A percentile compares a stretch with the other conserved stretches of the same genome.
Evolutionary conservation across 2,888 invertebrate species (phyloP).

Genomic region (Ectropis crepuscularia): DNA sequence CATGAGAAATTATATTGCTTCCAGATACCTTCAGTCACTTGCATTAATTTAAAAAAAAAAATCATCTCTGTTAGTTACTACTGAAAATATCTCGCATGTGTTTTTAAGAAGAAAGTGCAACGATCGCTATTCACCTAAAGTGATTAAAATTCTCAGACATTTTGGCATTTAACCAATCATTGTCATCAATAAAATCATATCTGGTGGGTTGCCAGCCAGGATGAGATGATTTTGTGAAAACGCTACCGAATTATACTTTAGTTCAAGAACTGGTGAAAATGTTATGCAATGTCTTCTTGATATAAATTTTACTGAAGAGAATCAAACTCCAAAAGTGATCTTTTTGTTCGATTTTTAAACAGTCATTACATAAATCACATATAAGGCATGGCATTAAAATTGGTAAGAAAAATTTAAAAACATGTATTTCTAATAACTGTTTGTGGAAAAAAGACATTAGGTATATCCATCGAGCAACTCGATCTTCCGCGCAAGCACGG

Average conservation of each 20-base stretch:
- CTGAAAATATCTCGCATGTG: not conserved
- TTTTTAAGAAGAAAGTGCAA: slow-evolving; percentile 32
- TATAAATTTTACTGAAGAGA: no score
- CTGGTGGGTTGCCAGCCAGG: slow-evolving; percentile 30
- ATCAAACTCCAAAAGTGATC: no score
- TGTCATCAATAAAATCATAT: slow-evolving; percentile 42
- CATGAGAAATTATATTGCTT: not conserved
- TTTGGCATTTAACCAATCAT: slow-evolving; percentile 58
- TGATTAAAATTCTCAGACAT: slow-evolving; percentile 62
- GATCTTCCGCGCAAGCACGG: no score
- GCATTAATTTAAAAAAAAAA: not conserved
- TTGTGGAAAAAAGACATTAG: no score
- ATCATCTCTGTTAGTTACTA: not conserved
- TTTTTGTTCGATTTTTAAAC: no score
- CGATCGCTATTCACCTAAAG: slow-evolving; percentile 36
- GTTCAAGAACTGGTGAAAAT: no score
- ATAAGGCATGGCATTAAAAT: no score
- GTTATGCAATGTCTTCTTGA: no score
- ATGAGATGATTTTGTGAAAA: slow-evolving; percentile 32
- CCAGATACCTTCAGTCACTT: not conserved
- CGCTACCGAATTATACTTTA: slow-evolving; percentile 18
- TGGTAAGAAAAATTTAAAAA: no score
- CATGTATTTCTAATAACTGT: no score
- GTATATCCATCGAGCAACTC: no score
- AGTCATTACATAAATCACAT: no score